phyloP scores from a whole-genome alignment of 2,888 invertebrate genomes.

The Cephus nigrinus region DNA sequence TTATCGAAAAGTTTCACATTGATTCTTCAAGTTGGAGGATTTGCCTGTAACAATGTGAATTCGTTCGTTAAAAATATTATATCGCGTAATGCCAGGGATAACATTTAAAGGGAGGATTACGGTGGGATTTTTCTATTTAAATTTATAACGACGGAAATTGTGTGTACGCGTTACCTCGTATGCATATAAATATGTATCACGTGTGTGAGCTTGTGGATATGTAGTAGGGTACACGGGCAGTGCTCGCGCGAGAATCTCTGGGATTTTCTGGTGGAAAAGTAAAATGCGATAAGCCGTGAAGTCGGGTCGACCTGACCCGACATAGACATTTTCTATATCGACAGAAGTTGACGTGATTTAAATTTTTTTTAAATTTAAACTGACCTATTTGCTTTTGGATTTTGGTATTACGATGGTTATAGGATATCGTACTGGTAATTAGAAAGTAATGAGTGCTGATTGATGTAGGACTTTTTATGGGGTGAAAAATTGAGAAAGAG shows the following conservation, averaged over 20 bases:
- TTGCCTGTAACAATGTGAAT: background rate
- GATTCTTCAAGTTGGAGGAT: background rate
- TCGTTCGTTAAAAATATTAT: background rate
- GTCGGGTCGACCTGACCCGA: background rate
- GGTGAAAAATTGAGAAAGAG: background rate
- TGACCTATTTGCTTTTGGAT: background rate
- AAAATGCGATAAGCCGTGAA: background rate
- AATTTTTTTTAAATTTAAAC: background rate
- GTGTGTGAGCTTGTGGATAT: background rate
- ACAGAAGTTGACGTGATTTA: background rate
- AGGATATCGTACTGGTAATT: background rate
- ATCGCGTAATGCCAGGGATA: background rate
- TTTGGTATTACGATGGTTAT: background rate
- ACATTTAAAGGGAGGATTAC: background rate
- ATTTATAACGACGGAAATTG: background rate
- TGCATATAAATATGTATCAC: background rate
- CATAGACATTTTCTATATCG: background rate
- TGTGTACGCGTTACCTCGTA: background rate
- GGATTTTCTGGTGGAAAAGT: background rate
- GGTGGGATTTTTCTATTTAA: background rate
- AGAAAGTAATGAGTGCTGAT: background rate
- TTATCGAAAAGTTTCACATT: background rate
- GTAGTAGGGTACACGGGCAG: background rate
- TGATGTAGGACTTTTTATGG: background rate
- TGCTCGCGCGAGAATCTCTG: background rate